Conservation (phyloP, 2,113 vertebrate genomes). For the Ctenomys sociabilis region DNA sequence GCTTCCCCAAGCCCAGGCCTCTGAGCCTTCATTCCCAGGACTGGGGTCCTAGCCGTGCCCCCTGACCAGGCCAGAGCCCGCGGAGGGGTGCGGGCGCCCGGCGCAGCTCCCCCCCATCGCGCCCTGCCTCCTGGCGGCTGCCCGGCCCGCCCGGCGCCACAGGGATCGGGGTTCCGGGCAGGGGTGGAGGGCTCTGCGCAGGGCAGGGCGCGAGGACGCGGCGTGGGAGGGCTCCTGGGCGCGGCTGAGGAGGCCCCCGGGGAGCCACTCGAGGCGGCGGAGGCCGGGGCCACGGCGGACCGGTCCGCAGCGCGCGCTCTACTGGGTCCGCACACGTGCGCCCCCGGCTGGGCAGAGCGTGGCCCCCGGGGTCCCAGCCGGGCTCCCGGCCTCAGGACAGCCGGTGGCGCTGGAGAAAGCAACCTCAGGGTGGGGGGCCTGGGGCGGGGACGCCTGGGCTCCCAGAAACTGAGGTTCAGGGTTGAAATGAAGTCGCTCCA, state of each 20-base stretch:
- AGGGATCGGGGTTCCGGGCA: slow-evolving; percentile 69
- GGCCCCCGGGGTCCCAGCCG: neutral
- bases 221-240: slow-evolving; percentile 59
- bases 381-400: neutral
- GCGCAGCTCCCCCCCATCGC: neutral
- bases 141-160: slow-evolving; percentile 69
- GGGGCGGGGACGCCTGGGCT: neutral
- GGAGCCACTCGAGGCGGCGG: neutral
- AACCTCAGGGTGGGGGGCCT: neutral
- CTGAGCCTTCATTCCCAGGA: neutral
- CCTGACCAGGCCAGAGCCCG: neutral
- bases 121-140: slow-evolving; percentile 63
- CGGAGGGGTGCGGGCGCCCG: neutral
- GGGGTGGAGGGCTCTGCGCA: slow-evolving; percentile 71
- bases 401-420: neutral
- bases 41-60: neutral
- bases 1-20: too few relatives aligned
- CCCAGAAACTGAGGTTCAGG: neutral
- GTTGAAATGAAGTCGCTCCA: slow-evolving; percentile 27
- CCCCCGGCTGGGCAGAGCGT: neutral
- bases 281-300: neutral
- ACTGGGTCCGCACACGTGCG: too few relatives aligned
- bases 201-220: slow-evolving; percentile 59
- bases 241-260: neutral
- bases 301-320: too few relatives aligned